phyloP scores from a whole-genome alignment of 2,113 vertebrate species.

The Platycercus adscitus region DNA sequence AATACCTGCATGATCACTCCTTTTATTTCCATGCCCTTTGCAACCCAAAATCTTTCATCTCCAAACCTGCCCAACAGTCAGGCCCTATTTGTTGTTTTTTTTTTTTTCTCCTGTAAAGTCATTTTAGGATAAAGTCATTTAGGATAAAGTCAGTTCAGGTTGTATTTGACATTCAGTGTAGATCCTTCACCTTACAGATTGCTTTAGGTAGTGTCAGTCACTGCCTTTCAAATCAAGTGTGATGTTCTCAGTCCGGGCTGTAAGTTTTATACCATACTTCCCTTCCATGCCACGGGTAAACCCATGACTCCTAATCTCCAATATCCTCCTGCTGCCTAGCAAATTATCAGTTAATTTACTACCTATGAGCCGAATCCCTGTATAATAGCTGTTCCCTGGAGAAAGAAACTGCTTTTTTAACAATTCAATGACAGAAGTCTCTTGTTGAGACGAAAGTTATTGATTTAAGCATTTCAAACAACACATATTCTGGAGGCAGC shows the following conservation, averaged over 20 bases:
- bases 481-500: background rate
- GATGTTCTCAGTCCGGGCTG: background rate
- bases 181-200: background rate
- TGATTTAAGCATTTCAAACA: background rate
- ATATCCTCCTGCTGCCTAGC: background rate
- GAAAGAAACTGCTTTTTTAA: background rate
- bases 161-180: rapidly evolving
- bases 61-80: background rate
- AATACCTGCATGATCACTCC: background rate
- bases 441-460: background rate
- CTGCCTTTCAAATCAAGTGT: background rate
- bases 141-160: background rate
- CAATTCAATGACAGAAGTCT: background rate
- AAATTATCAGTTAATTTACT: background rate
- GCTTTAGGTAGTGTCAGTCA: background rate
- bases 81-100: background rate
- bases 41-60: background rate
- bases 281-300: background rate
- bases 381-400: background rate
- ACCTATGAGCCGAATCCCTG: background rate
- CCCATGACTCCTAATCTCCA: background rate
- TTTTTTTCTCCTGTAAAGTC: background rate
- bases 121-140: background rate
- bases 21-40: background rate
- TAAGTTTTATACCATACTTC: background rate